These are phyloP conservation scores for Ichneumoninae sp. DNA, from an alignment of 2,888 invertebrate genomes.

Conservation along the genomic window DNA sequence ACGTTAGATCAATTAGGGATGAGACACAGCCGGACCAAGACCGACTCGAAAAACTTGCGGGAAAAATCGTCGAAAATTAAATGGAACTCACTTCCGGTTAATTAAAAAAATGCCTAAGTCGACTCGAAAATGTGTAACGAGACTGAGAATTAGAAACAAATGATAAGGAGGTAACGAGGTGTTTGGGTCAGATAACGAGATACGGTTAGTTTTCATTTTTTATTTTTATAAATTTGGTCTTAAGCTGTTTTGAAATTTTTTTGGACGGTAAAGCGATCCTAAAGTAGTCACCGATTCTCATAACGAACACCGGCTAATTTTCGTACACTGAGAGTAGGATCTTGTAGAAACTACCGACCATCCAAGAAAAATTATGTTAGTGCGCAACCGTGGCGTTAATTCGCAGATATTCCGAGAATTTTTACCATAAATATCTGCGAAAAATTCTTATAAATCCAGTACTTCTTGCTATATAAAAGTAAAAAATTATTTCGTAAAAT, in stretches of 20 bases:
- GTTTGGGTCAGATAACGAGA: neutral
- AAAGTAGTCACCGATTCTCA: too few relatives aligned
- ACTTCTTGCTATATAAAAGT: too few relatives aligned
- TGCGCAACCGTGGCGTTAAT: too few relatives aligned
- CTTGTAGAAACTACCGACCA: too few relatives aligned
- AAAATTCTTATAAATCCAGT: too few relatives aligned
- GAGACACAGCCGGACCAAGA: conserved; percentile 44
- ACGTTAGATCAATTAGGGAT: conserved; percentile 60
- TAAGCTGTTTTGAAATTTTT: neutral
- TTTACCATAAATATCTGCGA: too few relatives aligned
- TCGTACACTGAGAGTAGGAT: too few relatives aligned
- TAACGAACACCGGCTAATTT: too few relatives aligned
- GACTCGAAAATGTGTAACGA: neutral
- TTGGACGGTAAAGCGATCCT: too few relatives aligned
- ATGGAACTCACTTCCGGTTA: neutral
- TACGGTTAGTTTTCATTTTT: neutral
- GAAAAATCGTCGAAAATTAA: neutral
- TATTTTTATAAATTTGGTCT: neutral
- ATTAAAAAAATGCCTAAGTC: neutral
- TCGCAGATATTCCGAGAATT: too few relatives aligned
- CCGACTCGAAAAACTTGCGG: conserved; percentile 7
- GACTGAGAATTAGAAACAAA: neutral
- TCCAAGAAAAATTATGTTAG: too few relatives aligned
- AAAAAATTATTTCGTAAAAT: too few relatives aligned
- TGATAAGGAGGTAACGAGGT: neutral